Percentiles rank a stretch among this genome's conserved stretches.
Conservation (phyloP, 2,113 vertebrate species). For the Blennius ocellaris region DNA sequence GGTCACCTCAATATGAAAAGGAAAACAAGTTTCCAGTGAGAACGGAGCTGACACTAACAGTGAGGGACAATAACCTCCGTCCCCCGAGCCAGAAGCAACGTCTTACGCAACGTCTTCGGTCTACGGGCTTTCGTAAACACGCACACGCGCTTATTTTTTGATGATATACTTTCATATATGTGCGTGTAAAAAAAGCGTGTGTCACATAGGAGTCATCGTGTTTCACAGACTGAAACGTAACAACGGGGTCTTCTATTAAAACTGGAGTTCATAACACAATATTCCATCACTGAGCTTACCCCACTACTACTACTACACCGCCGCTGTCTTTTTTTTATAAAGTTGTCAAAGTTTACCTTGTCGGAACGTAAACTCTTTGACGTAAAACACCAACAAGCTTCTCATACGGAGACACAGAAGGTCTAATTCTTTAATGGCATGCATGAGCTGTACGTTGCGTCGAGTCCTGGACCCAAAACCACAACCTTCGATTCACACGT, state of each 20-base stretch:
- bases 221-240: too few species aligned
- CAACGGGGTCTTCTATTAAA: too few species aligned
- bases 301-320: too few species aligned
- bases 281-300: too few species aligned
- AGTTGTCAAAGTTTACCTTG: not conserved
- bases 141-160: conserved; percentile 2
- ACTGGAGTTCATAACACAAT: too few species aligned
- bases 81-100: conserved; percentile 56
- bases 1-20: conserved; percentile 75
- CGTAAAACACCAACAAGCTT: not conserved
- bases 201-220: not conserved
- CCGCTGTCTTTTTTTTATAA: not conserved
- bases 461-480: too few species aligned
- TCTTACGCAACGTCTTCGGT: conserved; percentile 62
- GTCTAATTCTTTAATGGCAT: not conserved
- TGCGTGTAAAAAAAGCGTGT: not conserved
- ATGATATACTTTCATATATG: not conserved
- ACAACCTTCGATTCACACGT: too few species aligned
- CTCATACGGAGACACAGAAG: not conserved
- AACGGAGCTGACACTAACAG: conserved; percentile 72
- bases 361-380: not conserved
- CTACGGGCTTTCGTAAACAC: conserved; percentile 18
- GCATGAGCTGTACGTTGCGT: not conserved
- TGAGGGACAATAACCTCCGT: conserved; percentile 75
- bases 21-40: conserved; percentile 72